Conservation (phyloP, 2,888 invertebrate genomes). For the Carpatolechia fugitivella region DNA sequence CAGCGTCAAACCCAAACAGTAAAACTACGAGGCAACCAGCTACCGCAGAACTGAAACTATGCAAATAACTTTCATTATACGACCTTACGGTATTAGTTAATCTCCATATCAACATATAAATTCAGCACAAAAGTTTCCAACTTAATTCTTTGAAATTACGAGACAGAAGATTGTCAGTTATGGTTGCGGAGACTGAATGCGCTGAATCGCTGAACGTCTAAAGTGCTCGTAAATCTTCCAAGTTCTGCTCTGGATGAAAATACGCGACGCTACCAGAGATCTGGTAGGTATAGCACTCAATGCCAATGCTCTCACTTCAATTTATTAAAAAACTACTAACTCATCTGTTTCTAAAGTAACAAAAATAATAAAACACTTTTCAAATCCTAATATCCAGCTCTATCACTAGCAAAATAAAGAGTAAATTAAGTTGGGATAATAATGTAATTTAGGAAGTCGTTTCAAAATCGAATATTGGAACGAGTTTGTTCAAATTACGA, state of each 20-base stretch:
- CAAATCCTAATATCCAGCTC: not conserved
- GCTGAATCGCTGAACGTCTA: conserved; percentile 68
- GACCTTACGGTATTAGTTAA: conserved; percentile 20
- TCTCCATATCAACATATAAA: conserved; percentile 7
- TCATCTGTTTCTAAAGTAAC: not conserved
- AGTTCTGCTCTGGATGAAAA: conserved; percentile 63
- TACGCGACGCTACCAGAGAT: conserved; percentile 50
- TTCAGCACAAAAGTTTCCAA: conserved; percentile 32
- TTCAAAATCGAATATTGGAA: conserved; percentile 28
- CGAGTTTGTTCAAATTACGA: conserved; percentile 34
- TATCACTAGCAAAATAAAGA: not conserved
- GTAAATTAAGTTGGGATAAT: conserved; percentile 1
- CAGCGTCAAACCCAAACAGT: conserved; percentile 33
- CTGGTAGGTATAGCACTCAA: conserved; percentile 29
- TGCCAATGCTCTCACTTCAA: conserved; percentile 31
- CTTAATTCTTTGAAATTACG: conserved; percentile 64
- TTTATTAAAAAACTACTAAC: conserved; percentile 14
- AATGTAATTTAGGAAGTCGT: conserved; percentile 17
- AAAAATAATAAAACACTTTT: not conserved
- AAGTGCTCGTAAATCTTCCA: conserved; percentile 69
- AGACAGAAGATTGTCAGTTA: conserved; percentile 69
- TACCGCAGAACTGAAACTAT: conserved; percentile 65
- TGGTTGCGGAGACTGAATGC: conserved; percentile 61
- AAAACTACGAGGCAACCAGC: conserved; percentile 61
- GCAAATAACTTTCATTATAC: conserved; percentile 46